Percentiles rank a stretch among this genome's conserved stretches.
phyloP scores from a whole-genome alignment of 2,797 vertebrate species.

The Phataginus tricuspis region DNA sequence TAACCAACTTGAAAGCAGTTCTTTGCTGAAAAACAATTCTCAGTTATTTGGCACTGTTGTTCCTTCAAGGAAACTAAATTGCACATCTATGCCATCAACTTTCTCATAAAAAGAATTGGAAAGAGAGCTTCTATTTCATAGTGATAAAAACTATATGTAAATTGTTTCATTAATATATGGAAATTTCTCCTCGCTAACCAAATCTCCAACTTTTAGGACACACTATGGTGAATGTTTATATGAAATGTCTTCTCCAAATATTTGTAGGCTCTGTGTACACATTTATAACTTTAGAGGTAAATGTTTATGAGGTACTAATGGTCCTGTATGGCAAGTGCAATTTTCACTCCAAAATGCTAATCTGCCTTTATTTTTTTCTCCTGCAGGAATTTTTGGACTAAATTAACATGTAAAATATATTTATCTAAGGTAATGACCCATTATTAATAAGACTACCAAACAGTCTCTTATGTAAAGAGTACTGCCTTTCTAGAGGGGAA shows the following conservation, averaged over 20 bases:
- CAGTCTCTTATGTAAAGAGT: not conserved
- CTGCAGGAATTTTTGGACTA: not conserved
- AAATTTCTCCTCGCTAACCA: conserved; percentile 7
- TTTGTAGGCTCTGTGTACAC: not conserved
- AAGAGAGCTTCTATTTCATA: not conserved
- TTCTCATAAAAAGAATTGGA: conserved; percentile 32
- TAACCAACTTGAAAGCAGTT: not conserved
- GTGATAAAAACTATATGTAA: conserved; percentile 29
- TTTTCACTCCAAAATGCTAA: not conserved
- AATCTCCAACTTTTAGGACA: not conserved
- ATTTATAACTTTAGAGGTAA: not conserved
- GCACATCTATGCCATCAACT: not conserved
- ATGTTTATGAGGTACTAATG: not conserved
- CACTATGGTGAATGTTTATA: not conserved
- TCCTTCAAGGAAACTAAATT: conserved; percentile 40
- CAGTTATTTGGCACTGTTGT: not conserved
- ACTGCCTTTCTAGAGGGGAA: not conserved
- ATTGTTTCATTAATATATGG: conserved; percentile 32
- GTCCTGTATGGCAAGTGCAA: not conserved
- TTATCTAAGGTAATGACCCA: conserved; percentile 32
- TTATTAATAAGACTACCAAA: conserved; percentile 54
- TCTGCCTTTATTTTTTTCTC: not conserved
- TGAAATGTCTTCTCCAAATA: not conserved
- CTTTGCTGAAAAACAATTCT: conserved; percentile 14
- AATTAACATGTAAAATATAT: not conserved